Evolutionary conservation across 2,888 invertebrate genomes (phyloP), one percentile per base, ranked within the genome.

Genomic region (Dynastes tityus): DNA sequence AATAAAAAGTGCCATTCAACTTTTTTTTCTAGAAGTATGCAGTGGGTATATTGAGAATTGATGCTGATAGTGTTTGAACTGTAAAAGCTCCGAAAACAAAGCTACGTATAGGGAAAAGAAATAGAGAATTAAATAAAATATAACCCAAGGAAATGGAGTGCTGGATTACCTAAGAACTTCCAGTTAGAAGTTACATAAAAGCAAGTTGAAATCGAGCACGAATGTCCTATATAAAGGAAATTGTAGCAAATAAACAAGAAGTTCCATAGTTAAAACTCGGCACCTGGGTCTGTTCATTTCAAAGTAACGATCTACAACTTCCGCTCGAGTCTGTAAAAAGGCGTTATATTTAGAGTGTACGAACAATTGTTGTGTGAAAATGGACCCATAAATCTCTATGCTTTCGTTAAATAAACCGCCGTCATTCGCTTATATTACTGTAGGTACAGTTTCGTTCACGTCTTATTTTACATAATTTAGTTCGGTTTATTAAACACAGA

Each of bases 281-380:
- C 84, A 84, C 84, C 84, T 84, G 84, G 84, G 82, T 83, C 80
- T 79, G 82, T 82, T 84, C 83, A 82, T 83, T 84, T 83, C 81
- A 82, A 78, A 65, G 77, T 83, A 84, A 84, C 83, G 84, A 83
- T 80, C 81, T 78, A 80, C 78, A 82, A 83, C 83, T 84, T 84
- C 84, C 84, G 84, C 80, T 78, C 53, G 74, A 80, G 82, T 81
- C 82, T 75, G 82, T 83, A 84, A 84, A 83, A 83, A 81, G 80
- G 81, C 81, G 81, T 85, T 85, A 85, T 84, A 85, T 85, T 85
- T 85, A 85, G 84, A 82, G 81, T 82, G 81, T 82, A 82, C 82
- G 81, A 82, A 83, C 81, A 82, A 84, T 83, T 84, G 83, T 83
- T 81, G 82, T 83, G 81, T 83, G 80, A 82, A 82, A 83, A 83